Percentiles rank a stretch among this genome's conserved stretches.
Conservation (phyloP, 2,888 invertebrate species). For the Zeuzera pyrina region DNA sequence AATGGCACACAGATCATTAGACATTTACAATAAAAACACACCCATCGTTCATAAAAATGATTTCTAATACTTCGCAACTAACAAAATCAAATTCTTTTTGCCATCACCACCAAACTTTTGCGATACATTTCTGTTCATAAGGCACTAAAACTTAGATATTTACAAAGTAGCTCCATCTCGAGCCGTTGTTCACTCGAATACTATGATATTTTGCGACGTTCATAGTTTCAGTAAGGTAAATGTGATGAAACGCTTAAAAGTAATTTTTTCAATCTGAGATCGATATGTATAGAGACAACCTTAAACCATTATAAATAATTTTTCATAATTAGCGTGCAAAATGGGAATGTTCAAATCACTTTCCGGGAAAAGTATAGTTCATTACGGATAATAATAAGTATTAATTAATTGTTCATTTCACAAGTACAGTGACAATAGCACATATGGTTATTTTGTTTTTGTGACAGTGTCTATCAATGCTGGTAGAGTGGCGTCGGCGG, state of each 20-base stretch:
- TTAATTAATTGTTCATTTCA: conserved; percentile 2
- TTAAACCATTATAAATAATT: conserved; percentile 35
- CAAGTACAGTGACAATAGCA: not conserved
- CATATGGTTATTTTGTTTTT: not conserved
- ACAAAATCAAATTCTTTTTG: conserved; percentile 30
- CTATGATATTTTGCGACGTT: conserved; percentile 48
- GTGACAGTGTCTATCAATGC: no score
- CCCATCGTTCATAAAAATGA: conserved; percentile 17
- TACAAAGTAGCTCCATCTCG: conserved; percentile 46
- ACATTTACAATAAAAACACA: conserved; percentile 29
- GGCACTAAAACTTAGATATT: conserved; percentile 60
- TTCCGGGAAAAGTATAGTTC: conserved; percentile 21
- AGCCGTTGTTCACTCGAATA: conserved; percentile 32
- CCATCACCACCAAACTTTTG: conserved; percentile 42
- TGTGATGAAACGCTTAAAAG: conserved; percentile 55
- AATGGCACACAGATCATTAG: conserved; percentile 60
- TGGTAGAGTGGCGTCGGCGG: conserved; percentile 10
- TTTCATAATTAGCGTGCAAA: conserved; percentile 43
- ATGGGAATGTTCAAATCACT: conserved; percentile 44
- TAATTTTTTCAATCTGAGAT: conserved; percentile 72
- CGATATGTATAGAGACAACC: conserved; percentile 65
- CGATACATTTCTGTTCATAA: conserved; percentile 43
- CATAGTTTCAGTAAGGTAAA: conserved; percentile 36
- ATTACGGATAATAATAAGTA: not conserved
- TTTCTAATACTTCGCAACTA: conserved; percentile 29